Base-by-base conservation (phyloP, 2,888 invertebrate genomes). In the Microchrysa polita region DNA sequence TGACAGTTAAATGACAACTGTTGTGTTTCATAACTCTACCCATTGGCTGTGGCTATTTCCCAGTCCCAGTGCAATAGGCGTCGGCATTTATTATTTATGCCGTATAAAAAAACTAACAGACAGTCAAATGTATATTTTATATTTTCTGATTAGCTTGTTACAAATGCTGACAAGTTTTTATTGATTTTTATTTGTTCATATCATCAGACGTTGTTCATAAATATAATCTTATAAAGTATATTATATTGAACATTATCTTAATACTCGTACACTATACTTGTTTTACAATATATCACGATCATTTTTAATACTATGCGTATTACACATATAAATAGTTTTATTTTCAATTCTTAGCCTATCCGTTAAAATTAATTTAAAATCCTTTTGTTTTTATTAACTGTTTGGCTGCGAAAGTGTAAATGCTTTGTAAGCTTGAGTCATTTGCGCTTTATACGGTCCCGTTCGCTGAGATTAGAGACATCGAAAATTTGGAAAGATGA, bases 221-320 rank as follows among this genome's bases (percentile, higher is more conserved):
- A 48, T 48, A 48, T n/a, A 48, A 48, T 48, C 48, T 48, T 48
- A 48, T n/a, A 48, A 48, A 48, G 5, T 10, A 48, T 48, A n/a
- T n/a, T n/a, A 48, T 48, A 48, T 48, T n/a, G 48, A 48, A 48
- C 48, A 48, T 48, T 48, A n/a, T 48, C 16, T 12, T 10, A 48
- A 48, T 48, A 48, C 48, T n/a, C 27, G 16, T 48, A 48, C 48
- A 48, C 27, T 34, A 34, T 48, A 48, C 34, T 60, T 34, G 23
- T 27, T 60, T 60, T 60, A 60, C 60, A 60, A 60, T 60, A 60
- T 34, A 60, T 60, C 60, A 60, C 60, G 60, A 14, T 60, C 60
- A 60, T 22, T 60, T 23, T 60, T 60, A 23, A 60, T 60, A 34
- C 34, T 60, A 23, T 60, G 18, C 18, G 55, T 20, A 20, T 55